A percentile compares a stretch with the other conserved stretches of the same genome.
phyloP scores from a whole-genome alignment of 2,113 vertebrate genomes.

The Gymnorhina tibicen region DNA sequence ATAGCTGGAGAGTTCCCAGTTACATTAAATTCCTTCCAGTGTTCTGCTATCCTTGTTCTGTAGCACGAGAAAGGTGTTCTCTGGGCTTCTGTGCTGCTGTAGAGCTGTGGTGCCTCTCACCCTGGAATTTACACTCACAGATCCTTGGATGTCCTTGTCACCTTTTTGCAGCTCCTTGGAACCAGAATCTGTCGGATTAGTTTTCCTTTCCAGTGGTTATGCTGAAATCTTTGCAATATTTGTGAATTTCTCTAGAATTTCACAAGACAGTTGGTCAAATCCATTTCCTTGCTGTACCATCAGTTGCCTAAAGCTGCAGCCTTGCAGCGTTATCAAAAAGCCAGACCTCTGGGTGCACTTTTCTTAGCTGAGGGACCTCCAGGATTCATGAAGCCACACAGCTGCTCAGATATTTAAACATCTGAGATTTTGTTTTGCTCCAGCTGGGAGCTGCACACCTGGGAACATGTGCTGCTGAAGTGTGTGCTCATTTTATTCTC shows the following conservation, averaged over 20 bases:
- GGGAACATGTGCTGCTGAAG: neutral
- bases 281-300: neutral
- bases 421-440: neutral
- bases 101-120: neutral
- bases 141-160: neutral
- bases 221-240: neutral
- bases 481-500: neutral
- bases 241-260: neutral
- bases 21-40: neutral
- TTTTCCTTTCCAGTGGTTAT: neutral
- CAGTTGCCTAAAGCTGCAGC: neutral
- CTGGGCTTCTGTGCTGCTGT: neutral
- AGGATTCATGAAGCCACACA: neutral
- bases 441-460: neutral
- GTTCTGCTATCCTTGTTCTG: accelerated
- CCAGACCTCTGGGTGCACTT: neutral
- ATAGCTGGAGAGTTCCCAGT: neutral
- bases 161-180: neutral
- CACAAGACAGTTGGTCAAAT: neutral
- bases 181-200: neutral
- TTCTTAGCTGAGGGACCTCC: neutral
- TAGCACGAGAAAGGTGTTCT: neutral
- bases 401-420: neutral
- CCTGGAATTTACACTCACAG: neutral
- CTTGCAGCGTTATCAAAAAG: accelerated